Percentiles rank a stretch among this genome's conserved stretches.
Evolutionary conservation across 1,140 invertebrate genomes (phyloP).

Genomic region (Hyphantria cunea): DNA sequence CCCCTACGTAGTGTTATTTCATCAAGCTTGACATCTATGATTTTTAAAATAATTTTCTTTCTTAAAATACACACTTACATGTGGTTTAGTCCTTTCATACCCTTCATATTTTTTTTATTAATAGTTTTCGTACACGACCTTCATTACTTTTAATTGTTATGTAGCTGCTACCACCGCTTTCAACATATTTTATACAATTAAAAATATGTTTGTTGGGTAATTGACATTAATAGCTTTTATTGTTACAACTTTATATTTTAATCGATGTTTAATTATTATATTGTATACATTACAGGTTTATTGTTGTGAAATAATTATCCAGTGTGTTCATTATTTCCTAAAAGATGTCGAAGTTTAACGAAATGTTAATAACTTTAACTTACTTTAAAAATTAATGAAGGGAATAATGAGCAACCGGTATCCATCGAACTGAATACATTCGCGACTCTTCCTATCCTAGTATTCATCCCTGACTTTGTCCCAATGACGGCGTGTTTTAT

Average conservation of each 20-base stretch:
- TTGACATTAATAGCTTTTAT: slow-evolving; percentile 18
- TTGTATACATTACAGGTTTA: slow-evolving; percentile 25
- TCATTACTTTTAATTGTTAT: slow-evolving; percentile 9
- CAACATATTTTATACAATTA: slow-evolving; percentile 14
- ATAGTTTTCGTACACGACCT: slow-evolving; percentile 18
- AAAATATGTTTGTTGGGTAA: slow-evolving; percentile 23
- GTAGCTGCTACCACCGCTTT: slow-evolving; percentile 30
- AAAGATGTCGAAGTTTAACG: background rate
- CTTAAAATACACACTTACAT: slow-evolving; percentile 11
- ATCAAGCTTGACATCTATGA: slow-evolving; percentile 27
- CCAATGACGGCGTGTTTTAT: slow-evolving; percentile 76
- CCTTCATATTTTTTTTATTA: slow-evolving; percentile 4
- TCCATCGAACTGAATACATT: slow-evolving; percentile 16
- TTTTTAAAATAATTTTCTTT: slow-evolving; percentile 21
- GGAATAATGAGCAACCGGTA: slow-evolving; percentile 30
- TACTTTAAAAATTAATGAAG: background rate
- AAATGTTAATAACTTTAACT: slow-evolving; percentile 6
- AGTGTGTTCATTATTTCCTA: slow-evolving; percentile 9
- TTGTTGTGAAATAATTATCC: slow-evolving; percentile 11
- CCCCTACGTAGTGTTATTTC: slow-evolving; percentile 34
- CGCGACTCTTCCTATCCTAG: slow-evolving; percentile 9
- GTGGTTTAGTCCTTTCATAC: slow-evolving; percentile 26
- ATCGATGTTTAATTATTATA: slow-evolving; percentile 18
- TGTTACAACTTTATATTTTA: slow-evolving; percentile 21
- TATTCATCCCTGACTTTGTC: slow-evolving; percentile 36